phyloP scores from a whole-genome alignment of 2,797 vertebrate genomes.

The Myotis myotis region DNA sequence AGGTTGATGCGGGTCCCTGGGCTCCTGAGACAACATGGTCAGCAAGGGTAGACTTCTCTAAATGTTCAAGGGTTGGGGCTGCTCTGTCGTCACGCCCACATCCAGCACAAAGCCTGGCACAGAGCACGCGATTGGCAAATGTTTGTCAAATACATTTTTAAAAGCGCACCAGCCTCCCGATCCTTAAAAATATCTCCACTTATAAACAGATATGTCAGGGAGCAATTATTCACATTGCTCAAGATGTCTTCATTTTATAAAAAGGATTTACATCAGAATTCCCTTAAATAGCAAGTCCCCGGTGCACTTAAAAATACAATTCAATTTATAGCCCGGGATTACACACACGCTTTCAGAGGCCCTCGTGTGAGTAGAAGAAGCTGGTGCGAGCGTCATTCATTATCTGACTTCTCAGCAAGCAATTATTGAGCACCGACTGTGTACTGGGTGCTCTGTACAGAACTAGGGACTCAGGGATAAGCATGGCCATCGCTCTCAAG shows the following conservation, averaged over 20 bases:
- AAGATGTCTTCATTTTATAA: constrained; percentile 76
- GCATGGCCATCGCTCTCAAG: background rate
- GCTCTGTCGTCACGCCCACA: background rate
- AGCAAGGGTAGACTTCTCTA: fast-evolving
- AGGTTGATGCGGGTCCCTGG: background rate
- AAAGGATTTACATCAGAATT: constrained; percentile 73
- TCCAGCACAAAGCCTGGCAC: background rate
- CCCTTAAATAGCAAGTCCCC: constrained; percentile 72
- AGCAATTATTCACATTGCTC: constrained; percentile 76
- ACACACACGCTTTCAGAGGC: constrained; percentile 2
- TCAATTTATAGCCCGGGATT: constrained; percentile 71
- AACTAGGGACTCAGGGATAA: background rate
- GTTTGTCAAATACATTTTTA: background rate
- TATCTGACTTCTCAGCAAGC: background rate
- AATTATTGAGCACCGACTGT: background rate
- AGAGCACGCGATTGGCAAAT: background rate
- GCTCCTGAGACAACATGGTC: background rate
- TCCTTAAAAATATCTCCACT: constrained; percentile 53
- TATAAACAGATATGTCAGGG: constrained; percentile 74
- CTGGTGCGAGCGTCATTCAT: background rate
- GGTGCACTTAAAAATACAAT: constrained; percentile 68
- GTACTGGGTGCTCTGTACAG: background rate
- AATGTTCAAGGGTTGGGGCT: fast-evolving
- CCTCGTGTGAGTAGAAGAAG: constrained; percentile 41
- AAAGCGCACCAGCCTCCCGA: background rate